Evolutionary conservation across 2,797 vertebrate species (phyloP).

Genomic region (Pseudotriccus pelzelni): DNA sequence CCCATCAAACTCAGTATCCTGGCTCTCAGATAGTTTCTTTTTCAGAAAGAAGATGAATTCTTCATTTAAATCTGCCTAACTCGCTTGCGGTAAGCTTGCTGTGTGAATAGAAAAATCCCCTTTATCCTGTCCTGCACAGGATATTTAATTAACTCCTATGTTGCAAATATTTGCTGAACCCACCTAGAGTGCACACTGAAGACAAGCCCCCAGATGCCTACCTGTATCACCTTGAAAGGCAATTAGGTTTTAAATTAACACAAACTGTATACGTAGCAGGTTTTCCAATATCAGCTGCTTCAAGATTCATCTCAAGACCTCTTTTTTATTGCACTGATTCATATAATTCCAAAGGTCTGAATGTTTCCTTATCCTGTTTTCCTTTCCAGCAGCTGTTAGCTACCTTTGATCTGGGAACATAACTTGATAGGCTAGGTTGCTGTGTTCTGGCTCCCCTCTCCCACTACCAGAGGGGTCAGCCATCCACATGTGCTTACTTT

Average conservation of each 20-base stretch:
- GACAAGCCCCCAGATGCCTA: background rate
- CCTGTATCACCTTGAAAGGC: background rate
- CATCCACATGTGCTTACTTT: conserved; percentile 1
- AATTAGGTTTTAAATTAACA: background rate
- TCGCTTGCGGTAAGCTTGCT: background rate
- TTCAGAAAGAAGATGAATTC: background rate
- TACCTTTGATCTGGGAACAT: conserved; percentile 58
- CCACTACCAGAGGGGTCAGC: background rate
- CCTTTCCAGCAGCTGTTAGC: conserved; percentile 47
- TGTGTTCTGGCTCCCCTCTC: conserved; percentile 22
- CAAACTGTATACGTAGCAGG: background rate
- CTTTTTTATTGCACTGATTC: conserved; percentile 39
- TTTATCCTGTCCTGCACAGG: background rate
- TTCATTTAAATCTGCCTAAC: background rate
- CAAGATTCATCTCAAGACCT: background rate
- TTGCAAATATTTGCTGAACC: background rate
- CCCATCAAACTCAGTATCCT: background rate
- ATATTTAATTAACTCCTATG: background rate
- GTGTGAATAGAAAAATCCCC: background rate
- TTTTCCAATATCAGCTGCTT: conserved; percentile 40
- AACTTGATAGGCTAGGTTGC: conserved; percentile 34
- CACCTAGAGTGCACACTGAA: background rate
- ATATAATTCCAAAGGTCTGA: conserved; percentile 30
- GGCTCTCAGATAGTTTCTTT: background rate
- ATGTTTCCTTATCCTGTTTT: conserved; percentile 44